A percentile compares a stretch with the other conserved stretches of the same genome.
phyloP scores from a whole-genome alignment of 2,888 invertebrate genomes.

The Xanthostigma xanthostigma region DNA sequence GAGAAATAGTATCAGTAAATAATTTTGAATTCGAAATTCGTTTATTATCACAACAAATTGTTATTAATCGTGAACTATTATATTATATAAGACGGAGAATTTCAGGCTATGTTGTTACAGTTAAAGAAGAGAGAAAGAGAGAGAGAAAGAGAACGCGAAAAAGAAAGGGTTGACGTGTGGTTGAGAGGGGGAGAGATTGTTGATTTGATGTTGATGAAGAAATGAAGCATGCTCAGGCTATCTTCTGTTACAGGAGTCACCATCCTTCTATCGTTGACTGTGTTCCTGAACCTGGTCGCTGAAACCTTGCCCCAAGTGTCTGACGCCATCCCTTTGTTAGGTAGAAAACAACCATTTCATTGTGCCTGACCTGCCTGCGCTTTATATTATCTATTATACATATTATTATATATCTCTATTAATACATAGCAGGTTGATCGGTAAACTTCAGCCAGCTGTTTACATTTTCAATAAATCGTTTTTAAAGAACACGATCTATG shows the following conservation, averaged over 20 bases:
- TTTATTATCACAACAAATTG: too few species aligned
- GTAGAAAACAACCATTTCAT: slow-evolving; percentile 47
- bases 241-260: slow-evolving; percentile 90
- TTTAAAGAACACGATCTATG: too few species aligned
- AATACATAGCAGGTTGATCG: not conserved
- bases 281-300: slow-evolving; percentile 99
- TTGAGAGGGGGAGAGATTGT: not conserved
- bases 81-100: too few species aligned
- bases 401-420: not conserved
- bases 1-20: too few species aligned
- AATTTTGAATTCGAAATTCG: too few species aligned
- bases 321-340: slow-evolving; percentile 99
- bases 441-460: too few species aligned
- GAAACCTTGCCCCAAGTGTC: slow-evolving; percentile 99
- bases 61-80: too few species aligned
- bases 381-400: slow-evolving; percentile 12
- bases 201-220: slow-evolving; percentile 5
- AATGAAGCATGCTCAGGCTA: slow-evolving; percentile 35
- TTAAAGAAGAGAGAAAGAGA: not conserved
- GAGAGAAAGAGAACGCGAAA: slow-evolving; percentile 14
- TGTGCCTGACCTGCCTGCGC: slow-evolving; percentile 34
- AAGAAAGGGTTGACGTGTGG: slow-evolving; percentile 3
- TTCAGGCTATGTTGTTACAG: too few species aligned
- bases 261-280: slow-evolving; percentile 98
- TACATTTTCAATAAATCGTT: too few species aligned